Base-by-base conservation (phyloP, 2,888 invertebrate species). In the Sarcophaga variegata region DNA sequence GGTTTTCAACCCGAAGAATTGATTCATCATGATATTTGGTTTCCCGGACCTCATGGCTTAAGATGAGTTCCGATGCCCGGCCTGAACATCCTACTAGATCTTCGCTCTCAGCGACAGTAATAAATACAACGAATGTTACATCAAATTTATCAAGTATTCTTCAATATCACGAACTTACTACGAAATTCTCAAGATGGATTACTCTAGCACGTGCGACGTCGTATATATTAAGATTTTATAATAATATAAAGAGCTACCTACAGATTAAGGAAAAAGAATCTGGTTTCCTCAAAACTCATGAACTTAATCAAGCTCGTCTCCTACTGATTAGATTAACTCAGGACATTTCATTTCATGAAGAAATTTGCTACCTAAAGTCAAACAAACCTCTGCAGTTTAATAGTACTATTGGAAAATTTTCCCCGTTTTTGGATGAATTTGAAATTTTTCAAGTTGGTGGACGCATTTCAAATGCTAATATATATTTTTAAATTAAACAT, bases 141-240 rank as follows among this genome's bases (percentile, higher is more conserved):
- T 45, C 12, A 45, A 74, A 74, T 14, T 25, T 10, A 10, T 27
- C n/a, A 59, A 59, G 17, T 27, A 10, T 25, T 17, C 14, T n/a
- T 12, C 20, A 60, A 45, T 74, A 79, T 54, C 79, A 54, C 45
- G 79, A 79, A 47, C n/a, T 79, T 3, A 71, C 71, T 12, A 45
- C 3, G n/a, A 79, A 71, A 71, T 71, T 22, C 49, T 71, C 71
- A 49, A 78, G 47, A 20, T 62, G 27, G 62, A 62, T 63, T 14
- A 70, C 78, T 62, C 12, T 47, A 10, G 14, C 70, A 59, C 69
- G 49, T 25, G 59, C 66, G 49, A 59, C 62, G 37, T 67, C 77
- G 59, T 77, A 78, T 60, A 54, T 79, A 20, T 6, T 79, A 6
- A 47, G 71, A 70, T 71, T 79, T 60, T 25, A 14, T 22, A 76